Conservation (phyloP, 2,113 vertebrate genomes). For the Atrichornis clamosus region DNA sequence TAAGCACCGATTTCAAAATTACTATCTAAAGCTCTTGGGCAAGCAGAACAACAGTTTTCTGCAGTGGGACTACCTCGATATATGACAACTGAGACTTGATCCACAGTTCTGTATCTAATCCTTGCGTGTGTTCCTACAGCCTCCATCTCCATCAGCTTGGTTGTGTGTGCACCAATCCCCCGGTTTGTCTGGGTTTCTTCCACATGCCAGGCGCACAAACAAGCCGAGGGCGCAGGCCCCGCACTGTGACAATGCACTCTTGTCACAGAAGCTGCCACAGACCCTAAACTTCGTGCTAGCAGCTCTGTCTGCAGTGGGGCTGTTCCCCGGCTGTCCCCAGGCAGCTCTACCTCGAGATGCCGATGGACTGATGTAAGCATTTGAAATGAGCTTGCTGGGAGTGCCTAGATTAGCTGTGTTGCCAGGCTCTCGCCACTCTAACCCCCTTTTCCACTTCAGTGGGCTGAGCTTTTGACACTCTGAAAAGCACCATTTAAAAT, state of each 20-base stretch:
- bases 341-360: slow-evolving; percentile 80
- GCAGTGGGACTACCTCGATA: neutral
- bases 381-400: slow-evolving; percentile 83
- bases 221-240: neutral
- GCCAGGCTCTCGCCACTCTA: slow-evolving; percentile 87
- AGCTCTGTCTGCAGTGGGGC: slow-evolving; percentile 23
- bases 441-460: slow-evolving; percentile 91
- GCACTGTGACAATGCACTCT: slow-evolving; percentile 32
- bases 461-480: slow-evolving; percentile 86
- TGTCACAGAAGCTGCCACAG: slow-evolving; percentile 53
- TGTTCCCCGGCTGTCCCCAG: slow-evolving; percentile 50
- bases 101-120: neutral
- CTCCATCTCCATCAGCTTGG: neutral
- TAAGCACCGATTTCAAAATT: neutral
- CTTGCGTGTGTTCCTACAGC: neutral
- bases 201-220: neutral
- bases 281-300: neutral
- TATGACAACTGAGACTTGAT: fast-evolving
- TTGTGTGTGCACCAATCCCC: neutral
- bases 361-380: slow-evolving; percentile 91
- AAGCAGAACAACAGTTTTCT: neutral
- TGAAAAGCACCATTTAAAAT: slow-evolving; percentile 98
- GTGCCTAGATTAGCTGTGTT: slow-evolving; percentile 86
- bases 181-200: neutral
- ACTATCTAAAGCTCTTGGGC: neutral